These are phyloP conservation scores for Meriones unguiculatus DNA, from an alignment of 2,113 vertebrate genomes.

Conservation along the genomic window DNA sequence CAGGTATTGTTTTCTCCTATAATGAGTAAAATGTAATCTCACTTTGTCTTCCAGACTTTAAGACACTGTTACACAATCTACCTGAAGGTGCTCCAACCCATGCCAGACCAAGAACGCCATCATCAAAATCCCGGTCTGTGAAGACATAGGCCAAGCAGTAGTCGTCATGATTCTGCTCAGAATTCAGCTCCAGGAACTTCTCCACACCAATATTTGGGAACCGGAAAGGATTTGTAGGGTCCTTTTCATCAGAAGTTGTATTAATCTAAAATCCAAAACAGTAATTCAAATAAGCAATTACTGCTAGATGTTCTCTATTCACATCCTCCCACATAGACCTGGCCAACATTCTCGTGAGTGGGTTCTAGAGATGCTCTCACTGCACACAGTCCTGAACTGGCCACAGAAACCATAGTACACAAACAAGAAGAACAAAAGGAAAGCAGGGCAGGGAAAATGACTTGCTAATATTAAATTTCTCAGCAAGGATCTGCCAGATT, in stretches of 20 bases:
- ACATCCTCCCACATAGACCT: background rate
- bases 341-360: background rate
- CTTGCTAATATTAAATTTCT: slow-evolving; percentile 35
- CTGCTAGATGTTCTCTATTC: background rate
- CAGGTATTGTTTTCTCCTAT: background rate
- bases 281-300: slow-evolving; percentile 48
- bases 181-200: slow-evolving; percentile 98
- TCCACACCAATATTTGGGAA: slow-evolving; percentile 99
- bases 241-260: slow-evolving; percentile 94
- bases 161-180: slow-evolving; percentile 98
- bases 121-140: slow-evolving; percentile 98
- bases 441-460: background rate
- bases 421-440: background rate
- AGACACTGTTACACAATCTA: slow-evolving; percentile 79
- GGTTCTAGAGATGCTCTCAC: background rate
- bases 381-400: background rate
- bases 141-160: slow-evolving; percentile 99
- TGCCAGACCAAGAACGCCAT: slow-evolving; percentile 97
- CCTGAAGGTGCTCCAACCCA: slow-evolving; percentile 99
- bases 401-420: background rate
- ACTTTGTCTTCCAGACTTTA: slow-evolving; percentile 45
- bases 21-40: slow-evolving; percentile 22
- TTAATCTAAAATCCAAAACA: slow-evolving; percentile 93
- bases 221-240: slow-evolving; percentile 96
- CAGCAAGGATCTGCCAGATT: slow-evolving; percentile 26